A percentile compares a stretch with the other conserved stretches of the same genome.
These are phyloP conservation scores for Drosophila paranaensis DNA, from an alignment of 2,888 invertebrate species.

Conservation along the genomic window DNA sequence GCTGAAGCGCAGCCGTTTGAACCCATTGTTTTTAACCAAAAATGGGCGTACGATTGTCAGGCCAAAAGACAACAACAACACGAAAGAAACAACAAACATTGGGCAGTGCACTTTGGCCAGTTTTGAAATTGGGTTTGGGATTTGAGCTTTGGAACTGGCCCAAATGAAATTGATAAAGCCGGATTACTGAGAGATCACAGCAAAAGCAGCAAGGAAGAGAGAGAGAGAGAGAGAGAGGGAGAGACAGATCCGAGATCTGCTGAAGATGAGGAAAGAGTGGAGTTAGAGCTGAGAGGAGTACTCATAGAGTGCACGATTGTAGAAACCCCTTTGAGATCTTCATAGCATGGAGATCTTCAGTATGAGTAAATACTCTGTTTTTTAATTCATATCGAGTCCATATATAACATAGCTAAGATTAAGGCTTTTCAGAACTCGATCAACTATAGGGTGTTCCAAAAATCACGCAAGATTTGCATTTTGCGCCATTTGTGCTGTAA, in stretches of 20 bases:
- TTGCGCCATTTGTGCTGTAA: too few species aligned
- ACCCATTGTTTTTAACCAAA: constrained; percentile 77
- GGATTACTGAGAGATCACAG: constrained; percentile 15
- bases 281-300: not conserved
- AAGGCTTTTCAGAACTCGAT: too few species aligned
- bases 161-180: constrained; percentile 36
- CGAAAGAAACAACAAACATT: constrained; percentile 5
- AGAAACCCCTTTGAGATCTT: too few species aligned
- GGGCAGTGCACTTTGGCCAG: constrained; percentile 15
- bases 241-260: not conserved
- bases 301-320: too few species aligned
- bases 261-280: not conserved
- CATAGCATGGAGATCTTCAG: too few species aligned
- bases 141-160: constrained; percentile 3
- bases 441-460: too few species aligned
- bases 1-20: constrained; percentile 76
- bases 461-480: too few species aligned
- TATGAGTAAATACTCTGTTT: too few species aligned
- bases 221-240: too few species aligned
- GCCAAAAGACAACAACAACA: constrained; percentile 35
- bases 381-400: too few species aligned
- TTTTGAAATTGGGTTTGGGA: constrained; percentile 15
- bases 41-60: constrained; percentile 66
- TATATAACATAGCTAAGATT: too few species aligned
- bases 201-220: too few species aligned